A percentile compares a stretch with the other conserved stretches of the same genome.
Evolutionary conservation across 2,113 vertebrate species (phyloP).

Genomic region (Bambusicola thoracicus): DNA sequence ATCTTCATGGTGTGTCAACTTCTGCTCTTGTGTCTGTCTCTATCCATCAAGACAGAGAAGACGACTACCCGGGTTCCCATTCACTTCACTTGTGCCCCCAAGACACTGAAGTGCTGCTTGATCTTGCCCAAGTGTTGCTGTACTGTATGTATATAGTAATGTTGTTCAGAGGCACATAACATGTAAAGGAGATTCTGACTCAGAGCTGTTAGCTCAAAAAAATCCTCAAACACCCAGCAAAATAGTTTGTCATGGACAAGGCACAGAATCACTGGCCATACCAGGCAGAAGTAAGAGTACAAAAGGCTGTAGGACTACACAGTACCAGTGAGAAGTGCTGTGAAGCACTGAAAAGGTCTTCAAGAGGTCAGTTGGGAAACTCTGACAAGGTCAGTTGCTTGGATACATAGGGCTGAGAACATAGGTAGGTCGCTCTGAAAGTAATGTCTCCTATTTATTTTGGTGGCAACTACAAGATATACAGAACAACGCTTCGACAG

Average conservation of each 20-base stretch:
- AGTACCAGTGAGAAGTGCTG: background rate
- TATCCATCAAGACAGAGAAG: background rate
- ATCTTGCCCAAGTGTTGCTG: background rate
- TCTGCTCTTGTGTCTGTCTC: background rate
- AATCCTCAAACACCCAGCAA: too few species aligned
- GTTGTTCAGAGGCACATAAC: background rate
- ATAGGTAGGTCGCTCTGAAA: too few species aligned
- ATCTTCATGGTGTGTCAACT: background rate
- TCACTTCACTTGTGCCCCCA: background rate
- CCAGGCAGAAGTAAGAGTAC: background rate
- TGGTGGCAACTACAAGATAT: too few species aligned
- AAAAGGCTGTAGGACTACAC: background rate
- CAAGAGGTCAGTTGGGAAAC: background rate
- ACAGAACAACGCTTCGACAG: too few species aligned
- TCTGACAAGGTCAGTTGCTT: background rate
- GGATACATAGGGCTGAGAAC: background rate
- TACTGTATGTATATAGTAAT: background rate
- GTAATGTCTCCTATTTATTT: too few species aligned
- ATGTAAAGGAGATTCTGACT: background rate
- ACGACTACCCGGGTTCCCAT: background rate
- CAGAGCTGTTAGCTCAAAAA: background rate
- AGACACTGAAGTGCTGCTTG: background rate
- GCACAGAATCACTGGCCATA: too few species aligned
- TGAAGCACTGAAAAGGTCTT: background rate
- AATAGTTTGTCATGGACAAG: background rate